Percentiles rank a stretch among this genome's conserved stretches.
Conservation (phyloP, 2,888 invertebrate genomes). For the Seira sanloemensis region DNA sequence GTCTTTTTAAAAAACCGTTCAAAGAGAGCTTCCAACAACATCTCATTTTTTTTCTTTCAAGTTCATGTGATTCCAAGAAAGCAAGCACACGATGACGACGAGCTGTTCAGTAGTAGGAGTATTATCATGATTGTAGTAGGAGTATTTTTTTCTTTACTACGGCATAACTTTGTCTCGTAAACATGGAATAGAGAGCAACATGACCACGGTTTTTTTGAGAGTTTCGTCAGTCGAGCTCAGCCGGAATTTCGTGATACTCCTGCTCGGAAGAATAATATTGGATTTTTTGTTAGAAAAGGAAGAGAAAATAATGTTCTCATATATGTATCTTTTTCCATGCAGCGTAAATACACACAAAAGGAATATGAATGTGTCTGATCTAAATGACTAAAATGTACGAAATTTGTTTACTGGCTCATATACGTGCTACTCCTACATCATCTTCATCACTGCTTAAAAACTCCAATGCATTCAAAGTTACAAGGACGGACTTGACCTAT, state of each 20-base stretch:
- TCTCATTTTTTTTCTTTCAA: too few relatives aligned
- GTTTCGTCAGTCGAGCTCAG: background rate
- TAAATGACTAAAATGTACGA: too few relatives aligned
- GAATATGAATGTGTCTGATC: too few relatives aligned
- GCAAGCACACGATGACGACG: too few relatives aligned
- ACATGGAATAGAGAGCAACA: background rate
- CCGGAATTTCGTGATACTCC: constrained; percentile 22
- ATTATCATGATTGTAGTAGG: background rate
- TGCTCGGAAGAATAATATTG: constrained; percentile 8
- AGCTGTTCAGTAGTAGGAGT: too few relatives aligned
- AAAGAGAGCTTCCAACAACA: too few relatives aligned
- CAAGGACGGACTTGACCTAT: constrained; percentile 44
- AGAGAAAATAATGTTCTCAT: background rate
- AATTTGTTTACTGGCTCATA: background rate
- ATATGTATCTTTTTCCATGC: background rate
- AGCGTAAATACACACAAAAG: background rate
- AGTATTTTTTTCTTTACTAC: background rate
- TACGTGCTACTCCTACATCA: too few relatives aligned
- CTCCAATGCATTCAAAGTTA: background rate
- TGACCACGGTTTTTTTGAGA: background rate
- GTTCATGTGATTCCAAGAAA: too few relatives aligned
- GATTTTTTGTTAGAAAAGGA: background rate
- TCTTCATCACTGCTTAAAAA: too few relatives aligned
- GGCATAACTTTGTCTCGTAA: background rate
- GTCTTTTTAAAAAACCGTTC: too few relatives aligned